phyloP scores from a whole-genome alignment of 2,797 vertebrate genomes.

The Linurgus olivaceus region DNA sequence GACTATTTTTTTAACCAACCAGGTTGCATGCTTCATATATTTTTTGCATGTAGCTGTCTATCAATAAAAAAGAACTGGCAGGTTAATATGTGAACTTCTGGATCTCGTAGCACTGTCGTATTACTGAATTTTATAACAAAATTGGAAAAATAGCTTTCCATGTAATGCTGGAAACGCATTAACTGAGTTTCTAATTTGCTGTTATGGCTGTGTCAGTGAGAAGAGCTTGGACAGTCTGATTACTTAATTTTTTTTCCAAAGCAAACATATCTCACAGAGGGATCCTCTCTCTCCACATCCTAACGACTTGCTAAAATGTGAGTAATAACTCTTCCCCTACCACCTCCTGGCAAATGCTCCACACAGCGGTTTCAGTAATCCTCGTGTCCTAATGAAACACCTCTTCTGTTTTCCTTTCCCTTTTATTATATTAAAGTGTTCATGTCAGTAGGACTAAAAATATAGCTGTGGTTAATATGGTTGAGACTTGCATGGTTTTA shows the following conservation, averaged over 20 bases:
- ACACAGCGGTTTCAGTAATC: slow-evolving; percentile 55
- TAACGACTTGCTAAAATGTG: slow-evolving; percentile 55
- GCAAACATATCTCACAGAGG: slow-evolving; percentile 43
- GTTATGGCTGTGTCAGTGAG: slow-evolving; percentile 39
- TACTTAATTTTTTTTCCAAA: slow-evolving; percentile 52
- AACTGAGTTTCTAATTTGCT: background rate
- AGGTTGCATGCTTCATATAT: slow-evolving; percentile 17
- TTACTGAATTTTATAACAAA: background rate
- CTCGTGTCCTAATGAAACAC: slow-evolving; percentile 49
- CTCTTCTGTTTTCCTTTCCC: slow-evolving; percentile 47
- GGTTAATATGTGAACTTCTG: slow-evolving; percentile 35
- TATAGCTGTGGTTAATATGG: slow-evolving; percentile 37
- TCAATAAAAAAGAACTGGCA: slow-evolving; percentile 47
- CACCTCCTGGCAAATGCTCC: slow-evolving; percentile 55
- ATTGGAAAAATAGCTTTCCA: slow-evolving; percentile 23
- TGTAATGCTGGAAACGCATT: slow-evolving; percentile 28
- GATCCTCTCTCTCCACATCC: background rate
- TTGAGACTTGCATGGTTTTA: slow-evolving; percentile 28
- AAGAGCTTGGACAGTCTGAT: background rate
- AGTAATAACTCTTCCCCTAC: slow-evolving; percentile 32
- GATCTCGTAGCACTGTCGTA: slow-evolving; percentile 3
- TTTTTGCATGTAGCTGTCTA: slow-evolving; percentile 23
- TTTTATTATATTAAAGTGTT: slow-evolving; percentile 54
- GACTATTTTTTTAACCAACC: slow-evolving; percentile 4
- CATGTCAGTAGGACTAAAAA: slow-evolving; percentile 37